Evolutionary conservation across 2,113 vertebrate species (phyloP), one percentile per base, ranked within the genome.

Genomic region (Odocoileus hemionus): DNA sequence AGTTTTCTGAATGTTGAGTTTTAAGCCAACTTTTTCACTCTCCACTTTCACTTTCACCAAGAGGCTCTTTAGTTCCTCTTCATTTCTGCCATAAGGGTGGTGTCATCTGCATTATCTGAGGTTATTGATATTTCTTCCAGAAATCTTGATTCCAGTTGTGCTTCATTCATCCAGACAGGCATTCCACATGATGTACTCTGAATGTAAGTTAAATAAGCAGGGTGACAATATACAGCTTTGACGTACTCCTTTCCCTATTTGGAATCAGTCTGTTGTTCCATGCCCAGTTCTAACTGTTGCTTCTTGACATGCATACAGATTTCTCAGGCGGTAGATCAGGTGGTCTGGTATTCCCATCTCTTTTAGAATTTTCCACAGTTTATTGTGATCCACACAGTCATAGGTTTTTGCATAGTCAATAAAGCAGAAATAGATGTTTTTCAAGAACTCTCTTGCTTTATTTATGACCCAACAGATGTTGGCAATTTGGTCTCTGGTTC

Each of bases 181-280:
- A 70, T 36, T 11, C 7, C 19, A 17, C 17, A 36, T 70, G 67
- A 70, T 23, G 19, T 39, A 36, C n/a, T 70, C 4, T 39, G 9
- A 5, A 70, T 70, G 12, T 6, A 70, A 36, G n/a, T 39, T 70
- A 23, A 70, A 39, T 23, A 36, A 39, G 19, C 67, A 39, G 8
- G 5, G 67, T 70, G 67, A 70, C n/a, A 70, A 39, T 12, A 23
- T 70, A 70, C 2, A 70, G 10, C n/a, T 10, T 36, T 36, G 67
- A 70, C 0, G 0, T 70, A 70, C 67, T 70, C 67, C n/a, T 70
- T 70, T 70, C 19, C 67, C 0, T 0, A 39, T 39, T 12, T 70
- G 67, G 67, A 70, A 39, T 10, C 64, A 70, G 19, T 39, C 67
- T 12, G 5, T 36, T 39, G 4, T 70, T 70, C n/a, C n/a, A 23